A percentile compares a stretch with the other conserved stretches of the same genome.
Conservation (phyloP, 2,797 vertebrate species). For the Lepidocolaptes lacrymiger region DNA sequence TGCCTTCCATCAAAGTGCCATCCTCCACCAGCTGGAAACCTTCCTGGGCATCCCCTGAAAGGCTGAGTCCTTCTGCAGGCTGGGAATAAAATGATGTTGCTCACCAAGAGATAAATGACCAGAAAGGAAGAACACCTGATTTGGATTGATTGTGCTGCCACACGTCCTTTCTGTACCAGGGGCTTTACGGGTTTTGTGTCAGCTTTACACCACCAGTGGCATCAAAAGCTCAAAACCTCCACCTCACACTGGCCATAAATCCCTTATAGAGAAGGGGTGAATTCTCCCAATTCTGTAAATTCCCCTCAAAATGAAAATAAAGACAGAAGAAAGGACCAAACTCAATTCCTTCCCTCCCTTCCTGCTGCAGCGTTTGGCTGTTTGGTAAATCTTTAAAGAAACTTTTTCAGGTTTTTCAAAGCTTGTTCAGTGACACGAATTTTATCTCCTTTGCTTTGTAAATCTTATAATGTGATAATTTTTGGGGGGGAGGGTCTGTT, state of each 20-base stretch:
- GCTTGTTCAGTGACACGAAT: background rate
- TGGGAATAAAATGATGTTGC: background rate
- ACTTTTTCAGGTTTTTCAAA: background rate
- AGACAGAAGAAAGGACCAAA: background rate
- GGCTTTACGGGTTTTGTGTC: background rate
- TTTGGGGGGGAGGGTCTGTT: background rate
- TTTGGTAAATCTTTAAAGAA: background rate
- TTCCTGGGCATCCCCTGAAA: background rate
- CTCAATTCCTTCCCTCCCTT: background rate
- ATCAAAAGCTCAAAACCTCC: background rate
- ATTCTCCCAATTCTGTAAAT: background rate
- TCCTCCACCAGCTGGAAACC: background rate
- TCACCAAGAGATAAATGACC: background rate
- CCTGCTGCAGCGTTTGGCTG: accelerated
- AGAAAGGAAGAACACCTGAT: background rate
- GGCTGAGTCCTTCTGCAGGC: background rate
- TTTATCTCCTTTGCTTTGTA: background rate
- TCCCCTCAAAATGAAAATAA: background rate
- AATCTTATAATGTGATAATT: background rate
- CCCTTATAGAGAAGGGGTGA: accelerated
- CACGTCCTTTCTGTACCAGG: background rate
- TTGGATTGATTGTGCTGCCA: background rate
- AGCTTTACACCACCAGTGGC: background rate
- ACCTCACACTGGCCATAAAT: background rate
- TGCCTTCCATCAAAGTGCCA: background rate